These are phyloP conservation scores for Triplophysa rosa DNA, from an alignment of 2,113 vertebrate species.

Conservation along the genomic window DNA sequence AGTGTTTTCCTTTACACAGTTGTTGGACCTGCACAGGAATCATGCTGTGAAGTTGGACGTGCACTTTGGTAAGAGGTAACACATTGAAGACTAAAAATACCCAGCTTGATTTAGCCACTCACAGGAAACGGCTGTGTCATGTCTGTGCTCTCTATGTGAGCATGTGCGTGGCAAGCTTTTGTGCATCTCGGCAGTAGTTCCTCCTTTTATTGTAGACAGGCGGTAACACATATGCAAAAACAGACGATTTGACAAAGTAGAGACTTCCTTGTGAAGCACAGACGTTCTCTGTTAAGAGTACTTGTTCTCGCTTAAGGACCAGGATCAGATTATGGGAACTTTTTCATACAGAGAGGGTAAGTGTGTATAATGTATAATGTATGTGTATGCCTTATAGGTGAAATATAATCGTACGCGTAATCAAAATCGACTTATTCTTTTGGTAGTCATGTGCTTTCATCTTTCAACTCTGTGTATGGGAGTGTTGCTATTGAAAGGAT, in stretches of 20 bases:
- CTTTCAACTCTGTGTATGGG: too few species aligned
- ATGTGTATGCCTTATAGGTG: too few species aligned
- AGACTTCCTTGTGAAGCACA: conserved; percentile 1
- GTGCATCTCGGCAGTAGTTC: conserved; percentile 54
- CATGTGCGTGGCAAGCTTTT: conserved; percentile 54
- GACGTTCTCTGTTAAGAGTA: background rate
- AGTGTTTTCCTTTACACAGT: background rate
- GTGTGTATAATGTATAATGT: background rate
- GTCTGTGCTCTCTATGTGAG: background rate
- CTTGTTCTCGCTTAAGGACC: background rate
- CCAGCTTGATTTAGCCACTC: conserved; percentile 38
- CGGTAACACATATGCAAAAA: background rate
- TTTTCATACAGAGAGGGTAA: background rate
- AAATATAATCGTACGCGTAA: too few species aligned
- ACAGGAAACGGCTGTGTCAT: conserved; percentile 43
- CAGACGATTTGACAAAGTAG: conserved; percentile 22
- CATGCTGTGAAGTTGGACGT: background rate
- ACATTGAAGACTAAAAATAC: conserved; percentile 39
- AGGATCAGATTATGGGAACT: background rate
- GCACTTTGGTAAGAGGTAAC: background rate
- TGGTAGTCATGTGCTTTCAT: too few species aligned
- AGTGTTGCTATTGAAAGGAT: background rate
- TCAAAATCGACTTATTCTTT: too few species aligned
- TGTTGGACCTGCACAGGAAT: background rate
- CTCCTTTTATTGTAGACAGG: background rate